Evolutionary conservation across 2,797 vertebrate genomes (phyloP).

Genomic region (Acanthurus leucopareius): DNA sequence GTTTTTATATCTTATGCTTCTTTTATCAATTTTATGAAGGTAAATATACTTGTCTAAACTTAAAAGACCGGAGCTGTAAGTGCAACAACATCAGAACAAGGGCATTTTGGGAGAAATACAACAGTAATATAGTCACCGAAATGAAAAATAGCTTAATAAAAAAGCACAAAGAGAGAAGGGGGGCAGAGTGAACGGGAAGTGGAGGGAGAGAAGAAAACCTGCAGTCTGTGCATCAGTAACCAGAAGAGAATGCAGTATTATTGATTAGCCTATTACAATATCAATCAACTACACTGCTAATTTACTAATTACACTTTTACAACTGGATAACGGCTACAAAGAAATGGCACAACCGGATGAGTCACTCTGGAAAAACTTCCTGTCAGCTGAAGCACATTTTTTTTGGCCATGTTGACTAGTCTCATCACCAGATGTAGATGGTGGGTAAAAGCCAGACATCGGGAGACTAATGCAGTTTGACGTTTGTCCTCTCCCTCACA

Average conservation of each 20-base stretch:
- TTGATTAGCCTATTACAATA: constrained; percentile 65
- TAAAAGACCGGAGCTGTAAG: constrained; percentile 20
- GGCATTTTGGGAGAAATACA: constrained; percentile 45
- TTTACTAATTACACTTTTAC: constrained; percentile 75
- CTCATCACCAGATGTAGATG: too few species aligned
- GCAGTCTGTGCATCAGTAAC: constrained; percentile 58
- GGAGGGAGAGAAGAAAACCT: constrained; percentile 30
- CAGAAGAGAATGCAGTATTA: constrained; percentile 62
- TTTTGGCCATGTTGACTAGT: too few species aligned
- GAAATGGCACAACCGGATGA: constrained; percentile 3
- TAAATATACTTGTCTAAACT: constrained; percentile 44
- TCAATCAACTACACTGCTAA: constrained; percentile 70
- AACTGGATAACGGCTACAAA: constrained; percentile 16
- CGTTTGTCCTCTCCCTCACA: too few species aligned
- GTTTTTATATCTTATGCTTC: constrained; percentile 9
- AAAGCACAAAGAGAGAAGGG: constrained; percentile 9
- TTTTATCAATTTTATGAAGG: constrained; percentile 53
- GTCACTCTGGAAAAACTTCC: neutral
- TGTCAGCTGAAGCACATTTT: neutral
- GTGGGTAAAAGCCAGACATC: too few species aligned
- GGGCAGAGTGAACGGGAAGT: constrained; percentile 16
- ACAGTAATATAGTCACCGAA: constrained; percentile 64
- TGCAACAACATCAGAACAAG: constrained; percentile 26
- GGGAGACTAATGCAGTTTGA: too few species aligned
- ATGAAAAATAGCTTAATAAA: constrained; percentile 71